A percentile compares a stretch with the other conserved stretches of the same genome.
Evolutionary conservation across 2,113 vertebrate genomes (phyloP).

Genomic region (Hippoglossus stenolepis): DNA sequence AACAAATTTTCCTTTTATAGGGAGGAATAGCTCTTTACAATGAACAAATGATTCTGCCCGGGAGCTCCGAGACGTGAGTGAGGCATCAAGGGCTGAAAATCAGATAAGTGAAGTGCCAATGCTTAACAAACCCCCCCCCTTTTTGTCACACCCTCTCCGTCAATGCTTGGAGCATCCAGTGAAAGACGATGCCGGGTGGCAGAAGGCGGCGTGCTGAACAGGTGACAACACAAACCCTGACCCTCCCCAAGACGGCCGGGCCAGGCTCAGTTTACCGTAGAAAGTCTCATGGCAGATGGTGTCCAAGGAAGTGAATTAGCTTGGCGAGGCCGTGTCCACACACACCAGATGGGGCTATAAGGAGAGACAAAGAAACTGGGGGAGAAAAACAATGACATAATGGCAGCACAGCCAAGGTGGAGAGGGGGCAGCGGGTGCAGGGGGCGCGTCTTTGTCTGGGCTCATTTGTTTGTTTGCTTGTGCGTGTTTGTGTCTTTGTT

Average conservation of each 20-base stretch:
- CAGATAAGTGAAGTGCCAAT: conserved; percentile 57
- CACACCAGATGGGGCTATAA: conserved; percentile 72
- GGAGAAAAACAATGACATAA: conserved; percentile 66
- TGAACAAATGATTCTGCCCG: conserved; percentile 18
- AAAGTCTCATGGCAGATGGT: conserved; percentile 80
- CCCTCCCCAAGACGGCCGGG: conserved; percentile 50
- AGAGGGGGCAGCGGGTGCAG: background rate
- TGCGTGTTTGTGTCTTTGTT: conserved; percentile 56
- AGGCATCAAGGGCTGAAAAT: conserved; percentile 54
- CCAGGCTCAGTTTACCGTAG: conserved; percentile 75
- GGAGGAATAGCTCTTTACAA: conserved; percentile 2
- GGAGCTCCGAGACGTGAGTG: conserved; percentile 21
- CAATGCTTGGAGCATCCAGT: conserved; percentile 18
- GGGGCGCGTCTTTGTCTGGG: conserved; percentile 35
- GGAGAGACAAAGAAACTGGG: conserved; percentile 69
- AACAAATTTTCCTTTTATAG: background rate
- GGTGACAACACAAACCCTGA: conserved; percentile 62
- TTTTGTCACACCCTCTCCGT: conserved; percentile 35
- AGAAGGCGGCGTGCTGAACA: conserved; percentile 73
- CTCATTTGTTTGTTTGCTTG: conserved; percentile 68
- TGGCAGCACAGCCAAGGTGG: conserved; percentile 45
- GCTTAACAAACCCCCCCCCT: conserved; percentile 44
- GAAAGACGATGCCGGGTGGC: conserved; percentile 67
- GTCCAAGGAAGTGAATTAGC: conserved; percentile 80
- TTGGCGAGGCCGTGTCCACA: conserved; percentile 57